phyloP scores from a whole-genome alignment of 2,113 vertebrate genomes.

The Coryphaenoides rupestris region DNA sequence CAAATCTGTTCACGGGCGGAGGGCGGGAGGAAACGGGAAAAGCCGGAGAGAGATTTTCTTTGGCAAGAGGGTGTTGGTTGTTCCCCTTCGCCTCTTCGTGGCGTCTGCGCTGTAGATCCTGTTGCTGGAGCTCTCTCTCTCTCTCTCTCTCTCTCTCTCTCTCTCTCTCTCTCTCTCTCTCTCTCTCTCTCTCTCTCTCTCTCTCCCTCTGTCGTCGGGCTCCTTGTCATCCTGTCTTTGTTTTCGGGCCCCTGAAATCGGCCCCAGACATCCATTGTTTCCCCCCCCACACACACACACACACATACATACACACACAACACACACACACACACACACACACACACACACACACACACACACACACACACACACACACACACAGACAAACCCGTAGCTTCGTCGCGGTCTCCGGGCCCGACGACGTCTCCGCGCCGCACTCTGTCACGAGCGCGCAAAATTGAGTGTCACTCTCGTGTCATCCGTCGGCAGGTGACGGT shows the following conservation, averaged over 20 bases:
- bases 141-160: too few species aligned
- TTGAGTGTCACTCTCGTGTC: conserved; percentile 30
- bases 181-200: too few species aligned
- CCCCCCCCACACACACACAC: too few species aligned
- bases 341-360: too few species aligned
- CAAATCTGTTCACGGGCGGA: too few species aligned
- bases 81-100: conserved; percentile 28
- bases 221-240: conserved; percentile 73
- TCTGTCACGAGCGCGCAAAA: conserved; percentile 17
- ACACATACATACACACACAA: too few species aligned
- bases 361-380: too few species aligned
- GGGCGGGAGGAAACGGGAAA: conserved; percentile 51
- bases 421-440: neutral
- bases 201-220: too few species aligned
- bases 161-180: too few species aligned
- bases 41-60: conserved; percentile 41
- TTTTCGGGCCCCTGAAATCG: conserved; percentile 61
- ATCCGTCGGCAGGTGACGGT: conserved; percentile 11
- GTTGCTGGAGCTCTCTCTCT: conserved; percentile 47
- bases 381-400: neutral
- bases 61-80: conserved; percentile 30
- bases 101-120: conserved; percentile 48
- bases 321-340: too few species aligned
- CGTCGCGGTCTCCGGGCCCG: too few species aligned
- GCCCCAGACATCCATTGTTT: conserved; percentile 62